Evolutionary conservation across 1,140 invertebrate species (phyloP).

Genomic region (Drosophila hydei): DNA sequence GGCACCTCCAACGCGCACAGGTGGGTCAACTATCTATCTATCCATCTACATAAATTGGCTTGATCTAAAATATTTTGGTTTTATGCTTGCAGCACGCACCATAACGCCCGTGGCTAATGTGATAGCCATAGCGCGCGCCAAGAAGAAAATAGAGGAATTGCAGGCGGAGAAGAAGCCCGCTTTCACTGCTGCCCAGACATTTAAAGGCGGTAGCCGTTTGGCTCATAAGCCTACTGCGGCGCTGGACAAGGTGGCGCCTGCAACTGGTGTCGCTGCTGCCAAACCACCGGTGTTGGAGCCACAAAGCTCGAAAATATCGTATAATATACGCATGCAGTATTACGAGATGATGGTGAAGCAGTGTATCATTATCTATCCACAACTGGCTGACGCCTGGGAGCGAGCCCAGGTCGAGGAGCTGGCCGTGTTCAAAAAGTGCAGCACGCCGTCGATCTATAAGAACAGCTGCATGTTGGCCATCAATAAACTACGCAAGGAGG

Average conservation of each 20-base stretch:
- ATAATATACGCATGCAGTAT: conserved; percentile 92
- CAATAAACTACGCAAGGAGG: conserved; percentile 89
- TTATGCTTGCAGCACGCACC: conserved; percentile 71
- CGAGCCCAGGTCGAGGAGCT: conserved; percentile 91
- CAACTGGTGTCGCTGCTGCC: conserved; percentile 47
- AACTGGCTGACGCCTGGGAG: conserved; percentile 89
- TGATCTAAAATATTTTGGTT: neutral
- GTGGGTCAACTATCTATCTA: conserved; percentile 26
- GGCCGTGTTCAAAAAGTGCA: conserved; percentile 90
- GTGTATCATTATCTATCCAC: conserved; percentile 90
- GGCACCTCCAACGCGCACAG: conserved; percentile 57
- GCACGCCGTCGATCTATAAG: conserved; percentile 92
- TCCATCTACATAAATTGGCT: no score
- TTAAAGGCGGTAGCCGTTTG: conserved; percentile 87
- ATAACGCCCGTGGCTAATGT: conserved; percentile 88
- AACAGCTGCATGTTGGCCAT: conserved; percentile 92
- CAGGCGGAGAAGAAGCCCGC: conserved; percentile 79
- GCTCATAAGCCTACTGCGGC: conserved; percentile 86
- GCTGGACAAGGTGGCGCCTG: conserved; percentile 53
- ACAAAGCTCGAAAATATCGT: conserved; percentile 91
- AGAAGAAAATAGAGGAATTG: conserved; percentile 85
- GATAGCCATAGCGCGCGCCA: conserved; percentile 86
- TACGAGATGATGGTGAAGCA: conserved; percentile 94
- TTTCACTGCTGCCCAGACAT: conserved; percentile 88
- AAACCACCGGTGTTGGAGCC: conserved; percentile 88